Conservation (phyloP, 37 sponge, comb jelly and placozoan genomes). For the Beroe forskalii region DNA sequence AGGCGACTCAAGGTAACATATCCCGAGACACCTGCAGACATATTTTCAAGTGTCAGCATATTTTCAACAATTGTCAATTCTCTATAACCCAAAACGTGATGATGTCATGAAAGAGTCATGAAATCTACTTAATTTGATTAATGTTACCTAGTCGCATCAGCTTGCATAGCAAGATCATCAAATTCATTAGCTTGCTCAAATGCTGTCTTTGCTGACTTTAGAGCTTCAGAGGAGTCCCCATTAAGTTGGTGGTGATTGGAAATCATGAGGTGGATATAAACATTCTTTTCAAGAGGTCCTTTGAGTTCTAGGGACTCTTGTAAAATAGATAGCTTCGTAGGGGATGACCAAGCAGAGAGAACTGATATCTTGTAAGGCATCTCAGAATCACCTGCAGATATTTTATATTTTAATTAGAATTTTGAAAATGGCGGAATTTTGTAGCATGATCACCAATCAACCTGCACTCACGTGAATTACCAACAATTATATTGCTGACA, state of each 20-base stretch:
- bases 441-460: too few species aligned
- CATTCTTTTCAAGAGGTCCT: constrained; percentile 23
- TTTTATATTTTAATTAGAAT: too few species aligned
- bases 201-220: constrained; percentile 8
- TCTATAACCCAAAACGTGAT: too few species aligned
- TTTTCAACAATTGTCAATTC: too few species aligned
- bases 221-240: background rate
- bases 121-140: too few species aligned
- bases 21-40: constrained; percentile 27
- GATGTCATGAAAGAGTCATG: background rate
- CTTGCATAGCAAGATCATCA: constrained; percentile 46
- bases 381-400: constrained; percentile 3
- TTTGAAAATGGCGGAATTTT: too few species aligned
- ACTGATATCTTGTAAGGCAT: constrained; percentile 11
- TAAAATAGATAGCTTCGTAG: background rate
- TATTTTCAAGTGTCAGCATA: background rate
- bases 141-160: constrained; percentile 40
- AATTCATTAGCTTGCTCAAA: constrained; percentile 7
- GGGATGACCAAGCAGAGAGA: constrained; percentile 23
- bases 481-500: too few species aligned
- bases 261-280: constrained; percentile 24
- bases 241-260: background rate
- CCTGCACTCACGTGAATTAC: too few species aligned
- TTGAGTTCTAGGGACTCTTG: background rate
- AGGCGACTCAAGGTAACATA: constrained; percentile 7